Evolutionary conservation across 2,113 vertebrate genomes (phyloP), one percentile per base, ranked within the genome.

Genomic region (Vireo altiloquus): DNA sequence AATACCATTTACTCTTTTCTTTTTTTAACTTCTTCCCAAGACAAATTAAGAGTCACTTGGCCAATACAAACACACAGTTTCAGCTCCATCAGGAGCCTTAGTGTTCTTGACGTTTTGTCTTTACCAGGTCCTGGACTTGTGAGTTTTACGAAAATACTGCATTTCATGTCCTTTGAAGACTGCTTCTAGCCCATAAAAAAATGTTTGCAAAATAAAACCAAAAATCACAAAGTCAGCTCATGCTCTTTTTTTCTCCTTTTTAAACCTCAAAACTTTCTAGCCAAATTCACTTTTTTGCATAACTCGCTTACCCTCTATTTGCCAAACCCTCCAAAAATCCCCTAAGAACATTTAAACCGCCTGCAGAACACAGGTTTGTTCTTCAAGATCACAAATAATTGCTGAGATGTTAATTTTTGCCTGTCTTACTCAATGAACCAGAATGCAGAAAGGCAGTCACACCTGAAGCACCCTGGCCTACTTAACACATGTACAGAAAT

Each of bases 151-250:
- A 84, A 91, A 87, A 76, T 31, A 87, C 19, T 59, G 21, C 3
- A 3, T 61, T 64, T 82, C 35, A 31, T 10, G 17, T 54, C n/a
- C 27, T 47, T 66, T 86, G 50, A 82, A 61, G 66, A 74, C 66
- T 33, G 59, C 22, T 91, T 91, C 59, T 25, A 79, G n/a, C 28
- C 49, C 50, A 22, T 8, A 31, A 90, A n/a, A n/a, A n/a, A n/a
- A n/a, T n/a, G 42, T 35, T 83, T 28, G 30, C 3, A 7, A 90
- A 96, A 81, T 42, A 83, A 90, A 89, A 83, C 19, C 16, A 88
- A 74, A 89, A 86, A 52, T 52, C 21, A 28, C 7, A 3, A 88
- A 93, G 22, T 30, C 31, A 74, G 25, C 11, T 50, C 50, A 46
- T 28, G 8, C 9, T 61, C 9, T 2, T 35, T 54, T 39, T 33